These are phyloP conservation scores for Brachionus rubens DNA, from an alignment of 1,140 invertebrate species.

Conservation along the genomic window DNA sequence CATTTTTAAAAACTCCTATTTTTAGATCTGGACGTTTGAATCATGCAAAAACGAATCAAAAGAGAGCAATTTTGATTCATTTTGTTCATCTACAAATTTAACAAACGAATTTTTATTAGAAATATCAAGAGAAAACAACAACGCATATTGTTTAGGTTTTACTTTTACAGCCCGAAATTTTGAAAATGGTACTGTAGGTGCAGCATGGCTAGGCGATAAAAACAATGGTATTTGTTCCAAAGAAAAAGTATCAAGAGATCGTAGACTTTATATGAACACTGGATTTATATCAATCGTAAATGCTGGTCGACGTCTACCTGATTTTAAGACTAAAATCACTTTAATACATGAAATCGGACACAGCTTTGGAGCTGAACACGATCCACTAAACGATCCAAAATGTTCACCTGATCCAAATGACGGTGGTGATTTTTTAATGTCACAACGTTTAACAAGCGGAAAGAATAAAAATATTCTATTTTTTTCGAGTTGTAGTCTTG, in stretches of 20 bases:
- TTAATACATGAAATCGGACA: slow-evolving; percentile 98
- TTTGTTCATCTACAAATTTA: not conserved
- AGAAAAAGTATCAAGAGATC: slow-evolving; percentile 58
- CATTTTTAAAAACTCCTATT: not conserved
- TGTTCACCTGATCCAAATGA: not conserved
- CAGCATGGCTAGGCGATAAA: slow-evolving; percentile 82
- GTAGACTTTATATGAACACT: slow-evolving; percentile 74
- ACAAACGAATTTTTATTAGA: not conserved
- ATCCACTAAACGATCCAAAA: slow-evolving; percentile 67
- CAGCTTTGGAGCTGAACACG: slow-evolving; percentile 83
- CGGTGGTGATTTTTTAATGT: slow-evolving; percentile 68
- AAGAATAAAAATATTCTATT: slow-evolving; percentile 88
- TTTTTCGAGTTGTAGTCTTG: slow-evolving; percentile 74
- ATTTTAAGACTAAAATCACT: slow-evolving; percentile 92
- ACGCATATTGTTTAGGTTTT: slow-evolving; percentile 92
- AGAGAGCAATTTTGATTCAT: not conserved
- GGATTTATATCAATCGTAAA: slow-evolving; percentile 99
- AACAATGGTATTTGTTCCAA: slow-evolving; percentile 93
- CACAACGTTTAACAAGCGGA: slow-evolving; percentile 86
- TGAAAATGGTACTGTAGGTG: slow-evolving; percentile 87
- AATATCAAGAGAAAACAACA: not conserved
- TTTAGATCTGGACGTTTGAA: slow-evolving; percentile 13
- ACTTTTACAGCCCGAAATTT: slow-evolving; percentile 98
- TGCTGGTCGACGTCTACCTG: slow-evolving; percentile 93
- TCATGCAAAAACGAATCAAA: not conserved